Evolutionary conservation across 2,113 vertebrate genomes (phyloP).

Genomic region (Steatornis caripensis): DNA sequence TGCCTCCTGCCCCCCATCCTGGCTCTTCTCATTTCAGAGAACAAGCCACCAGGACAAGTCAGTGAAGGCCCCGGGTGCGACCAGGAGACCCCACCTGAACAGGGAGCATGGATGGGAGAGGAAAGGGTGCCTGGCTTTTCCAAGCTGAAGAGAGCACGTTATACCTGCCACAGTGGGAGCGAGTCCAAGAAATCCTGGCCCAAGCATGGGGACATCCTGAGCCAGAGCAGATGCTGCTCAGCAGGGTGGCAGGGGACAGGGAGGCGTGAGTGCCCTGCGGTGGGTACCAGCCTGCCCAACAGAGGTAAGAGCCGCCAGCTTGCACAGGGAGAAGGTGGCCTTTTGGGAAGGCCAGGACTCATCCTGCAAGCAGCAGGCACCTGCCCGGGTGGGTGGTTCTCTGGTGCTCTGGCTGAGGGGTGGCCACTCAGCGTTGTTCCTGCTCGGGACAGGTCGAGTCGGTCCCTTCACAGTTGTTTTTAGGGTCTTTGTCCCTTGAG

Average conservation of each 20-base stretch:
- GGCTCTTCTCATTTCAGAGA: background rate
- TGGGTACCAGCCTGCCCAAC: background rate
- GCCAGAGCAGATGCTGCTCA: background rate
- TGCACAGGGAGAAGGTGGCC: background rate
- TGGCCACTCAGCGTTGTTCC: background rate
- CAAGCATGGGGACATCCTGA: background rate
- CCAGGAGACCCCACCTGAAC: background rate
- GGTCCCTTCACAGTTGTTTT: background rate
- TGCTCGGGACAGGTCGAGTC: background rate
- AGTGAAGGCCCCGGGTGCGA: background rate
- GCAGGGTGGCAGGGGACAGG: background rate
- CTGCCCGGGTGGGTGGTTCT: background rate
- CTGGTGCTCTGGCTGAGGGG: background rate
- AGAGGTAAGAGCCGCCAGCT: background rate
- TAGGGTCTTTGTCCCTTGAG: background rate
- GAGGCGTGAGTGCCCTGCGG: accelerated
- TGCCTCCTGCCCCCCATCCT: background rate
- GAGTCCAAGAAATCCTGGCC: background rate
- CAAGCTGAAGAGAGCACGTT: background rate
- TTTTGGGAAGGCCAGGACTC: background rate
- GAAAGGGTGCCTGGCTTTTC: background rate
- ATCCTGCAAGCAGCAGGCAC: background rate
- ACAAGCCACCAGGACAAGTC: background rate
- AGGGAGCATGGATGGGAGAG: background rate
- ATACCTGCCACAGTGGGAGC: background rate